These are phyloP conservation scores for Himalopsyche japonica DNA, from an alignment of 2,888 invertebrate genomes.

Conservation along the genomic window DNA sequence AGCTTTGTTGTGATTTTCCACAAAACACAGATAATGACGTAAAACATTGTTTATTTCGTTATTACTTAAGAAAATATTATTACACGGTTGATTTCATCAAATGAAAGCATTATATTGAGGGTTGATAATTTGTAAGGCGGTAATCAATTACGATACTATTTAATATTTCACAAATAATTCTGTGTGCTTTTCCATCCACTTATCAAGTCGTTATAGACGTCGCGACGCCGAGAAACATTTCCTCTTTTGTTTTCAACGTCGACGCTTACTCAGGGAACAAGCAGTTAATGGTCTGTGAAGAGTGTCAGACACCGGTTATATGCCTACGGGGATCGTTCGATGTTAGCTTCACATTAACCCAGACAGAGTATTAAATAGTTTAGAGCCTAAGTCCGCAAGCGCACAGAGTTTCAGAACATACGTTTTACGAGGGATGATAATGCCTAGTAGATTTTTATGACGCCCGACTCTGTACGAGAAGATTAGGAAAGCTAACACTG, in stretches of 20 bases:
- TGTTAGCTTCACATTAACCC: not conserved
- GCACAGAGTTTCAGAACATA: not conserved
- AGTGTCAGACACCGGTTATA: not conserved
- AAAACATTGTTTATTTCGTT: too few relatives aligned
- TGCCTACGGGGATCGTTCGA: not conserved
- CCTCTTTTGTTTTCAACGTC: not conserved
- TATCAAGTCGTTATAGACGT: not conserved
- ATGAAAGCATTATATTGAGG: not conserved
- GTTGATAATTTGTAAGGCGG: not conserved
- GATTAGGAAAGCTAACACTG: not conserved
- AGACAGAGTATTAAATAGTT: not conserved
- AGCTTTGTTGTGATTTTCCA: too few relatives aligned
- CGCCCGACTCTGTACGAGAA: not conserved
- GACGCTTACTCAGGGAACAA: not conserved
- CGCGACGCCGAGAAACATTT: not conserved
- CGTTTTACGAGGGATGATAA: not conserved
- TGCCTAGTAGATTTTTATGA: not conserved
- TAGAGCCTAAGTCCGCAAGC: not conserved
- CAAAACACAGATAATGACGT: too few relatives aligned
- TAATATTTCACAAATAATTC: not conserved
- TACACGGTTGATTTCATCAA: too few relatives aligned
- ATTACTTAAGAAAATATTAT: too few relatives aligned
- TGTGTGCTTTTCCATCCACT: not conserved
- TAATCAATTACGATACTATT: not conserved
- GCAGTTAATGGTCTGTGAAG: not conserved